phyloP scores from a whole-genome alignment of 2,797 vertebrate species.

The Poecile montanus region DNA sequence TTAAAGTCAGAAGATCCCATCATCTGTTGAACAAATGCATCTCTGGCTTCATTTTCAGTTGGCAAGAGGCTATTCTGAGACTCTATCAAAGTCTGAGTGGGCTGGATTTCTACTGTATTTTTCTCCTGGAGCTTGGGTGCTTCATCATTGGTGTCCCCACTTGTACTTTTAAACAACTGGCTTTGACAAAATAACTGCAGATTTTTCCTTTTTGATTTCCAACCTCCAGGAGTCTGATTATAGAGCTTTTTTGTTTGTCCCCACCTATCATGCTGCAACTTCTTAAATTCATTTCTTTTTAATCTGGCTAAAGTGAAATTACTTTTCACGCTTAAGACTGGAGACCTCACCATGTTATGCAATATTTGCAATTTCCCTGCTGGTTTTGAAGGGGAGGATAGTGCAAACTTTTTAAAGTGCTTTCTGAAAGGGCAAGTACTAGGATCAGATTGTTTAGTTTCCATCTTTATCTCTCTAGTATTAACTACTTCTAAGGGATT shows the following conservation, averaged over 20 bases:
- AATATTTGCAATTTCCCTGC: constrained; percentile 81
- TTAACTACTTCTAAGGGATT: constrained; percentile 88
- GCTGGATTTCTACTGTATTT: constrained; percentile 35
- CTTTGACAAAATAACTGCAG: constrained; percentile 74
- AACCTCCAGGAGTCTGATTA: constrained; percentile 53
- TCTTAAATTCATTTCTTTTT: constrained; percentile 76
- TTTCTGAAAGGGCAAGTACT: constrained; percentile 89
- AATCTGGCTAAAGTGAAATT: constrained; percentile 73
- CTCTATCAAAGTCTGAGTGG: constrained; percentile 35
- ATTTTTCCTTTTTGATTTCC: constrained; percentile 75
- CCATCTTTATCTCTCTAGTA: constrained; percentile 81
- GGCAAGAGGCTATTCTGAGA: constrained; percentile 52
- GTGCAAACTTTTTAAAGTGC: constrained; percentile 95
- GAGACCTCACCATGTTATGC: constrained; percentile 77
- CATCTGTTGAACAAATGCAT: constrained; percentile 60
- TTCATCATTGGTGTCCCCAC: constrained; percentile 20
- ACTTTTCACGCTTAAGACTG: constrained; percentile 75
- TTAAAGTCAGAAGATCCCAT: constrained; percentile 58
- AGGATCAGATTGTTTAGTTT: constrained; percentile 78
- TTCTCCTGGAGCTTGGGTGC: constrained; percentile 40
- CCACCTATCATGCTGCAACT: constrained; percentile 69
- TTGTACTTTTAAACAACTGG: constrained; percentile 64
- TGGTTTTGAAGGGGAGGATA: constrained; percentile 90
- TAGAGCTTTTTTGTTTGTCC: constrained; percentile 66
- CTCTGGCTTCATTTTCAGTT: constrained; percentile 59